Evolutionary conservation across 2,113 vertebrate genomes (phyloP), one percentile per base, ranked within the genome.

Genomic region (Channa maculata): DNA sequence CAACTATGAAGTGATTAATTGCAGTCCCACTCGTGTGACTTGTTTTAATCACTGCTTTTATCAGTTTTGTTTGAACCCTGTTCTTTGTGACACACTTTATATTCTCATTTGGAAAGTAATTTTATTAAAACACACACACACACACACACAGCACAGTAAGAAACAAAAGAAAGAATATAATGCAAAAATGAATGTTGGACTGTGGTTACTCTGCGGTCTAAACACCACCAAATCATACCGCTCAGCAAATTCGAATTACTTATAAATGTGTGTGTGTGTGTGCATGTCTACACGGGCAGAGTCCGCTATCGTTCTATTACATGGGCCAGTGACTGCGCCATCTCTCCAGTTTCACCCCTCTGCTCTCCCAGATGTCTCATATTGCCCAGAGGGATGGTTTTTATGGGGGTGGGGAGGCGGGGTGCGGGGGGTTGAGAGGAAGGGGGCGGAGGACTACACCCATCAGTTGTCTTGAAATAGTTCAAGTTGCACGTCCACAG

Each of bases 261-360:
- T 78, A 43, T 66, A 67, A 63, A 57, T 39, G 57, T 45, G 59
- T 36, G 52, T 53, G 64, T 44, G 52, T 44, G 67, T 41, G 69
- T 8, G 48, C 44, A 13, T 65, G 84, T 82, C 53, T 79, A 75
- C 15, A 43, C 34, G 5, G 0, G 68, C 86, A 69, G 85, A 65
- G 78, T 77, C 83, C 61, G 83, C 87, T 86, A 82, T 92, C 89
- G 86, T 93, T 91, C 87, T 86, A 91, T 93, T 93, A 92, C 88
- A 92, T 90, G 92, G 90, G 82, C 92, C 92, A 92, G 83, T 92
- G 88, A 81, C 82, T 90, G 87, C 88, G 41, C 77, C 85, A 84
- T 88, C 90, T 85, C 90, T 84, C 91, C 64, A 71, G 88, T 89
- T 88, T 88, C 86, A 91, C 86, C 91, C 82, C 79, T 81, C 78